Percentiles rank a stretch among this genome's conserved stretches.
Conservation (phyloP, 1,140 invertebrate species). For the Oreohelix idahoensis region DNA sequence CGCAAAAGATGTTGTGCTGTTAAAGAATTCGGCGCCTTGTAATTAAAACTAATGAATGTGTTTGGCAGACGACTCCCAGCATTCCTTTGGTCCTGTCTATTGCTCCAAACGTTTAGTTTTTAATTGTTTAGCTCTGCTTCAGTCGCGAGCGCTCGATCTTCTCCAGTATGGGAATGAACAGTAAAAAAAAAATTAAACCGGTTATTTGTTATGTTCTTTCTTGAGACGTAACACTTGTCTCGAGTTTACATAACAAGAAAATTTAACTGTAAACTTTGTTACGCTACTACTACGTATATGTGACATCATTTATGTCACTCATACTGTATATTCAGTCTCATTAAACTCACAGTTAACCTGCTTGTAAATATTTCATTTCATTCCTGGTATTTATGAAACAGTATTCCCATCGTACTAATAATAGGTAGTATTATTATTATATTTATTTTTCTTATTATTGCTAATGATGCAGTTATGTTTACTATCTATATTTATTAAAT, state of each 20-base stretch:
- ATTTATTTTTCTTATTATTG: neutral
- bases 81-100: neutral
- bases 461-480: neutral
- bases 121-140: neutral
- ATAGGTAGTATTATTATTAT: neutral
- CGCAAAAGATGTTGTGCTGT: neutral
- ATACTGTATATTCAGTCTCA: too few relatives aligned
- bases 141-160: too few relatives aligned
- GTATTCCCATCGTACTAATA: neutral
- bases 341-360: neutral
- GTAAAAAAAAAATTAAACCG: neutral
- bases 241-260: too few relatives aligned
- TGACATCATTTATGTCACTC: too few relatives aligned
- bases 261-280: too few relatives aligned
- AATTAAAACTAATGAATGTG: neutral
- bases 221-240: neutral
- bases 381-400: neutral
- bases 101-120: neutral
- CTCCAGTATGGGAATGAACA: too few relatives aligned
- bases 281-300: too few relatives aligned
- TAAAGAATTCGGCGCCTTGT: neutral
- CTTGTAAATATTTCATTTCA: slow-evolving; percentile 5
- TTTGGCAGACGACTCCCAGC: neutral
- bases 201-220: neutral
- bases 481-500: neutral